phyloP scores from a whole-genome alignment of 2,113 vertebrate species.

The Paramormyrops kingsleyae region DNA sequence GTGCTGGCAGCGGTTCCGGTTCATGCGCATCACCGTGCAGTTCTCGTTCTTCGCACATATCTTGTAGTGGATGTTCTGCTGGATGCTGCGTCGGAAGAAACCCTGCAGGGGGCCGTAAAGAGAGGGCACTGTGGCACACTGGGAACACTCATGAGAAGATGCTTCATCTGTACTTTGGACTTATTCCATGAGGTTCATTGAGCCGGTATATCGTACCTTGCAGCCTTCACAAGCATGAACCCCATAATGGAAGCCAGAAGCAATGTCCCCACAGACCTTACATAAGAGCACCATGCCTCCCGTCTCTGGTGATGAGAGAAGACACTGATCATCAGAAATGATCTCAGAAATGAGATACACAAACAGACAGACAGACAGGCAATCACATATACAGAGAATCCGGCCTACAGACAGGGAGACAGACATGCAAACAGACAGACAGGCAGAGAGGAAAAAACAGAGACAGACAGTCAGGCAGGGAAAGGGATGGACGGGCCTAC shows the following conservation, averaged over 20 bases:
- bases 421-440: too few relatives aligned
- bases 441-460: too few relatives aligned
- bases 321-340: background rate
- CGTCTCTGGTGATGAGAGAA: conserved; percentile 47
- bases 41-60: conserved; percentile 73
- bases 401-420: too few relatives aligned
- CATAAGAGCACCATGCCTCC: conserved; percentile 73
- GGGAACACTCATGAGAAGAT: background rate
- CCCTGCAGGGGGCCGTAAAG: conserved; percentile 47
- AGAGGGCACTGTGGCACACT: conserved; percentile 15
- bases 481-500: too few relatives aligned
- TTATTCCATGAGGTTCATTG: background rate
- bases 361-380: background rate
- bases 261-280: conserved; percentile 71
- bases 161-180: background rate
- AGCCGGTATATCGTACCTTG: conserved; percentile 53
- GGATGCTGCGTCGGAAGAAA: conserved; percentile 72
- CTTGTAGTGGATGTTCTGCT: conserved; percentile 75
- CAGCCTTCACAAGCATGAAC: conserved; percentile 72
- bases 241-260: conserved; percentile 73
- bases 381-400: too few relatives aligned
- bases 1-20: conserved; percentile 71
- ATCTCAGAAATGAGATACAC: too few relatives aligned
- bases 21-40: conserved; percentile 72
- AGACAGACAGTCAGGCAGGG: too few relatives aligned